phyloP scores from a whole-genome alignment of 2,113 vertebrate species.

The Nycticorax nycticorax region DNA sequence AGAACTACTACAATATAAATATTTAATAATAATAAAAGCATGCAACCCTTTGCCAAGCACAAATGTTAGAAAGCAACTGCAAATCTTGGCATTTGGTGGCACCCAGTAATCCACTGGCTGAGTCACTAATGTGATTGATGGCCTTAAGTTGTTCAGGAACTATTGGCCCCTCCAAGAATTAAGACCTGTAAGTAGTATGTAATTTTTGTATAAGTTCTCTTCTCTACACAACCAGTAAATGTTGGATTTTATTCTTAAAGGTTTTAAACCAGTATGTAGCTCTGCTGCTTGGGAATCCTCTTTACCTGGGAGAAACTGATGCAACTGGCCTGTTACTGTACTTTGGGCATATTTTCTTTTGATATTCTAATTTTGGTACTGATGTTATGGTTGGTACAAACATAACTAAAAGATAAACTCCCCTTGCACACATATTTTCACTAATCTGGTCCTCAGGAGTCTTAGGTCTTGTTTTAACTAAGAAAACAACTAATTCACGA shows the following conservation, averaged over 20 bases:
- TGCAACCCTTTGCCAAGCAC: slow-evolving; percentile 31
- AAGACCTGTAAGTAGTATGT: neutral
- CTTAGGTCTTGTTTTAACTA: neutral
- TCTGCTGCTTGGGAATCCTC: neutral
- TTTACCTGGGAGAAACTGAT: neutral
- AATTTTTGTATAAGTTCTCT: neutral
- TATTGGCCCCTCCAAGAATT: neutral
- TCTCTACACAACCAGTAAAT: neutral
- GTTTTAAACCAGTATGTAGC: neutral
- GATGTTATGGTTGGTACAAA: neutral
- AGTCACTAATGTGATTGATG: neutral
- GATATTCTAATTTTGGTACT: neutral
- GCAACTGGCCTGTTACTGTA: neutral
- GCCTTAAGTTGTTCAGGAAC: neutral
- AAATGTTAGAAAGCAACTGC: slow-evolving; percentile 17
- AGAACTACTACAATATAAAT: slow-evolving; percentile 47
- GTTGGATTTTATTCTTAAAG: neutral
- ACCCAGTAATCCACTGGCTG: neutral
- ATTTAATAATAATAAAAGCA: slow-evolving; percentile 52
- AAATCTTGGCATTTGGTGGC: slow-evolving; percentile 53
- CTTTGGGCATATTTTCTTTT: neutral
- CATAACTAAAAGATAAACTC: neutral
- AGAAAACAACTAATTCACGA: neutral
- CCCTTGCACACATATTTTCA: neutral
- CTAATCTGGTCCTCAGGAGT: neutral